Evolutionary conservation across 2,113 vertebrate species (phyloP).

Genomic region (Lanius collurio): DNA sequence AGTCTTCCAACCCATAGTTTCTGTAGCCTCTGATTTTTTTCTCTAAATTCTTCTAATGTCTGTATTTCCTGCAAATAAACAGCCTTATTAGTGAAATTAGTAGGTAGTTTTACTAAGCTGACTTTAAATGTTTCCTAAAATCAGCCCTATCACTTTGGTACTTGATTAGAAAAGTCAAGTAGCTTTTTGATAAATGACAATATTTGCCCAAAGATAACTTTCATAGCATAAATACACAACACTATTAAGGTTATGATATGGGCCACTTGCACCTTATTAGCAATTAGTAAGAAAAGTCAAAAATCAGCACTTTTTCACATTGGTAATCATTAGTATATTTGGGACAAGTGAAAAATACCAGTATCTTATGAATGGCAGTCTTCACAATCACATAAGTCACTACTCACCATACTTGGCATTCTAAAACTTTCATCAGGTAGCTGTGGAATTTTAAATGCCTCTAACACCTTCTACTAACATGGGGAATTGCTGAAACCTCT

Average conservation of each 20-base stretch:
- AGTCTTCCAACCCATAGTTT: constrained; percentile 93
- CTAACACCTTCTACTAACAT: not conserved
- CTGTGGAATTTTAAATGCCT: not conserved
- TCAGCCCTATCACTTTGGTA: not conserved
- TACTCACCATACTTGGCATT: not conserved
- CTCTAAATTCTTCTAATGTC: constrained; percentile 89
- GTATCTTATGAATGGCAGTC: not conserved
- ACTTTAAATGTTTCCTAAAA: not conserved
- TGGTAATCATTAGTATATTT: not conserved
- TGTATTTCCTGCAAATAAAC: constrained; percentile 86
- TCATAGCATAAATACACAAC: not conserved
- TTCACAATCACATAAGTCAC: not conserved
- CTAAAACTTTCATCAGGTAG: not conserved
- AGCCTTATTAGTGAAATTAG: not conserved
- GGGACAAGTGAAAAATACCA: not conserved
- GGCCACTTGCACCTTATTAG: not conserved
- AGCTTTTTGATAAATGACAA: not conserved
- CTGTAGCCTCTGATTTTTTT: constrained; percentile 92
- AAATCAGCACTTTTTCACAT: not conserved
- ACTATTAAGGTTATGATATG: not conserved
- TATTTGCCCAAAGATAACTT: not conserved
- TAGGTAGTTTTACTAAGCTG: not conserved
- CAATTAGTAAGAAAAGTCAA: not conserved
- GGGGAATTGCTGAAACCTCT: not conserved
- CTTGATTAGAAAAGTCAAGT: not conserved